Percentiles rank a stretch among this genome's conserved stretches.
These are phyloP conservation scores for Charanyca ferruginea DNA, from an alignment of 2,888 invertebrate genomes.

Conservation along the genomic window DNA sequence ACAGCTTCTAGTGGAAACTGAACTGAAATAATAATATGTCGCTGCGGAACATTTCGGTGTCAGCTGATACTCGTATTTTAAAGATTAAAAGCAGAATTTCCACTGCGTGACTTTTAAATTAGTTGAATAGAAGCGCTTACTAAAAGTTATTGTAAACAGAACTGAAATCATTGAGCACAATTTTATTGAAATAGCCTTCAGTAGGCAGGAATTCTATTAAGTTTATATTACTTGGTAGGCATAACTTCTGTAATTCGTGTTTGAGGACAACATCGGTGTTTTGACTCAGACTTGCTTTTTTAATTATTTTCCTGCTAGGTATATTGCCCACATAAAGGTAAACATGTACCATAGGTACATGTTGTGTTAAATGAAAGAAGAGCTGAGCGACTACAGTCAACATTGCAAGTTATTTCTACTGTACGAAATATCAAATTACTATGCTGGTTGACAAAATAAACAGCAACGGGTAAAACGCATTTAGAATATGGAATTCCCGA, in stretches of 20 bases:
- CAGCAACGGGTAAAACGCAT: conserved; percentile 8
- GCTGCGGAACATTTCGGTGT: conserved; percentile 1
- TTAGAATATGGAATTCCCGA: conserved; percentile 4
- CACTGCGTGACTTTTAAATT: conserved; percentile 19
- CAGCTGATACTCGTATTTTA: conserved; percentile 37
- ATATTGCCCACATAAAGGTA: conserved; percentile 29
- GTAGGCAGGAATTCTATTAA: not conserved
- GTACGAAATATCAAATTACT: conserved; percentile 33
- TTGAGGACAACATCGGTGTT: conserved; percentile 44
- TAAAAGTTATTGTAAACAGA: conserved; percentile 27
- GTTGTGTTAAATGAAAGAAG: conserved; percentile 21
- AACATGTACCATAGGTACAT: conserved; percentile 8
- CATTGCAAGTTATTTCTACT: conserved; percentile 5
- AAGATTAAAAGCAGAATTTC: not conserved
- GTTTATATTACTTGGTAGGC: not conserved
- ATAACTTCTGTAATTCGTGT: conserved; percentile 16
- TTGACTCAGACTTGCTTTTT: conserved; percentile 23
- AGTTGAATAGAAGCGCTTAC: conserved; percentile 6
- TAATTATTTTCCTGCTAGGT: conserved; percentile 52
- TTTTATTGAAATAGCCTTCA: conserved; percentile 3
- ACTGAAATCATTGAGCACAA: conserved; percentile 2
- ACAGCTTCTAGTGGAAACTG: not conserved
- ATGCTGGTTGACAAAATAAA: conserved; percentile 8
- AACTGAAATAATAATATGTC: conserved; percentile 2
- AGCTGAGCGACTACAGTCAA: not conserved